Percentiles rank a stretch among this genome's conserved stretches.
These are phyloP conservation scores for Drosophila bocqueti DNA, from an alignment of 1,140 invertebrate genomes.

Conservation along the genomic window DNA sequence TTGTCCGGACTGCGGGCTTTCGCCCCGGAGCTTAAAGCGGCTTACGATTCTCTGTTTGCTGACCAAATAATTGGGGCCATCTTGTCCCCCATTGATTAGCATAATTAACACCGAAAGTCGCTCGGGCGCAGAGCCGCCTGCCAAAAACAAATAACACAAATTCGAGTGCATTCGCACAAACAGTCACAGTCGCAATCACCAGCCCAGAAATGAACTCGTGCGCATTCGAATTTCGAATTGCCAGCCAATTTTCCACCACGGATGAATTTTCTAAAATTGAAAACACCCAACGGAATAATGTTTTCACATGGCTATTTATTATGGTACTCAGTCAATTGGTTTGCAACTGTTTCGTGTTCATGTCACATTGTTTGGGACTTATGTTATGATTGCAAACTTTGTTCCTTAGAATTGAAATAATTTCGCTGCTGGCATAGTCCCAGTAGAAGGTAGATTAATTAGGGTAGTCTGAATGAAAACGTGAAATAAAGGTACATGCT, in stretches of 20 bases:
- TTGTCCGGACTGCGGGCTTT: conserved; percentile 28
- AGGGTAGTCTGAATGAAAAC: no score
- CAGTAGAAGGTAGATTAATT: not conserved
- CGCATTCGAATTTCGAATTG: conserved; percentile 15
- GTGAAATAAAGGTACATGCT: not conserved
- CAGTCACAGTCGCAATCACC: conserved; percentile 22
- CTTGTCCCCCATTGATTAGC: conserved; percentile 51
- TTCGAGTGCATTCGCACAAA: conserved; percentile 33
- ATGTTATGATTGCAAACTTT: not conserved
- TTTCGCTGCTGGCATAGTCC: not conserved
- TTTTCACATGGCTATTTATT: conserved; percentile 25
- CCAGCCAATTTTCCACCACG: conserved; percentile 26
- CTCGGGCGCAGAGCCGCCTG: conserved; percentile 17
- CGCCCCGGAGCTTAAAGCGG: conserved; percentile 66
- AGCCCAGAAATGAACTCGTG: conserved; percentile 25
- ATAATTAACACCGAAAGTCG: conserved; percentile 52
- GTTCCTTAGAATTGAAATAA: not conserved
- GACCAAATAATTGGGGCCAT: conserved; percentile 69
- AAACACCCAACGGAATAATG: conserved; percentile 10
- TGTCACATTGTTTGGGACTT: conserved; percentile 5
- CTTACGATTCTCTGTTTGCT: conserved; percentile 69
- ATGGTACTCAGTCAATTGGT: conserved; percentile 18
- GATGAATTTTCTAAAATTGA: conserved; percentile 14
- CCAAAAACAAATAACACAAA: conserved; percentile 16
- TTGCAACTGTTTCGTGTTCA: conserved; percentile 9